Conservation (phyloP, 2,888 invertebrate species). For the Drosophila ochracea region DNA sequence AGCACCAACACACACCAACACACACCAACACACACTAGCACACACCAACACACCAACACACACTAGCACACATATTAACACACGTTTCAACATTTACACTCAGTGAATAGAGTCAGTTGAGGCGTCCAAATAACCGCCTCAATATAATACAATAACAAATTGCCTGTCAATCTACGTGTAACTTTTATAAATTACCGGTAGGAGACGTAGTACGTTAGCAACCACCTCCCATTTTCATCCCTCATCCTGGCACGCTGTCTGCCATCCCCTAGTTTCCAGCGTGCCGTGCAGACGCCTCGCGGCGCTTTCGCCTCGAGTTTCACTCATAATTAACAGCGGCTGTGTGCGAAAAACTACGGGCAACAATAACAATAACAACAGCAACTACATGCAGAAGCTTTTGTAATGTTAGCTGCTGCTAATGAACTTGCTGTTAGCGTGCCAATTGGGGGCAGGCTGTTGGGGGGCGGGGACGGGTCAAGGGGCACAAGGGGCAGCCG, state of each 20-base stretch:
- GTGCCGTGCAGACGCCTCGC: slow-evolving; percentile 33
- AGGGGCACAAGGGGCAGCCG: background rate
- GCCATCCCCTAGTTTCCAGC: background rate
- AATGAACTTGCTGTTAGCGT: slow-evolving; percentile 59
- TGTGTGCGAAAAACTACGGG: slow-evolving; percentile 44
- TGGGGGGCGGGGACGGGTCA: background rate
- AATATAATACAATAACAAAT: slow-evolving; percentile 73
- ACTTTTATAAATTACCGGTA: slow-evolving; percentile 78
- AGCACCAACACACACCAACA: slow-evolving; percentile 17
- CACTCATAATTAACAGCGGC: slow-evolving; percentile 71
- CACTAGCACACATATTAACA: slow-evolving; percentile 6
- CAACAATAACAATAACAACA: slow-evolving; percentile 26
- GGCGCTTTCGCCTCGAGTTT: slow-evolving; percentile 45
- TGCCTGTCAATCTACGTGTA: slow-evolving; percentile 81
- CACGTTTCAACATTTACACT: slow-evolving; percentile 33
- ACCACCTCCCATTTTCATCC: background rate
- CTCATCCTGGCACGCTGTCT: background rate
- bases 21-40: slow-evolving; percentile 3
- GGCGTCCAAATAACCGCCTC: slow-evolving; percentile 60
- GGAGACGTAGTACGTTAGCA: slow-evolving; percentile 2
- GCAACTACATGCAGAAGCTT: slow-evolving; percentile 9
- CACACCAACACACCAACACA: background rate
- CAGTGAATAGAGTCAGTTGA: slow-evolving; percentile 59
- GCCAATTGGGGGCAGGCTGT: slow-evolving; percentile 29
- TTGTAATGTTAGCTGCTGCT: slow-evolving; percentile 68